phyloP scores from a whole-genome alignment of 2,113 vertebrate genomes.

The Misgurnus anguillicaudatus region DNA sequence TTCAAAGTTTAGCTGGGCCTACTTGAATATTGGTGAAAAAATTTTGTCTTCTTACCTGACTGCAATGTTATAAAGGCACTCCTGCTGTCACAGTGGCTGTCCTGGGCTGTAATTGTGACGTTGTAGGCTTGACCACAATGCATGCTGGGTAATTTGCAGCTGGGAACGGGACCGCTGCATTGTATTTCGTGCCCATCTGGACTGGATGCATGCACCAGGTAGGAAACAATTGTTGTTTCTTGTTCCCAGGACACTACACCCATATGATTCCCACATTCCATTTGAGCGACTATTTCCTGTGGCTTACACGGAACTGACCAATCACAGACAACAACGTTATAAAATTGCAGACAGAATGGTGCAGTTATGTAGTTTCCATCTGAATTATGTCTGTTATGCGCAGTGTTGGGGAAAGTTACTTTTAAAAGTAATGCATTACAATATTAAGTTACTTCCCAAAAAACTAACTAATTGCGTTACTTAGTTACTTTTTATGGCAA shows the following conservation, averaged over 20 bases:
- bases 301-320: slow-evolving; percentile 69
- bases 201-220: slow-evolving; percentile 65
- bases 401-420: too few relatives aligned
- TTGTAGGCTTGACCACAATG: slow-evolving; percentile 75
- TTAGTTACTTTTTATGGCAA: too few relatives aligned
- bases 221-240: slow-evolving; percentile 56
- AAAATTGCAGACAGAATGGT: neutral
- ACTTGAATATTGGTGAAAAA: neutral
- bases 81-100: slow-evolving; percentile 68
- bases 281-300: slow-evolving; percentile 54
- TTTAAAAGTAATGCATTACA: too few relatives aligned
- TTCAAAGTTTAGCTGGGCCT: too few relatives aligned
- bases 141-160: slow-evolving; percentile 65
- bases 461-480: too few relatives aligned
- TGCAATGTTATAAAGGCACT: slow-evolving; percentile 55
- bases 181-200: slow-evolving; percentile 59
- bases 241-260: slow-evolving; percentile 71
- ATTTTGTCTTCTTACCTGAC: slow-evolving; percentile 61
- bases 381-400: neutral
- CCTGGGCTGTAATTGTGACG: slow-evolving; percentile 68
- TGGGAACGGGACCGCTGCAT: slow-evolving; percentile 58
- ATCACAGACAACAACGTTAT: slow-evolving; percentile 17
- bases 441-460: too few relatives aligned
- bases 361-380: too few relatives aligned
- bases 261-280: slow-evolving; percentile 64